Percentiles rank a stretch among this genome's conserved stretches.
Conservation (phyloP, 2,888 invertebrate species). For the Paralinhomoeus sp. region DNA sequence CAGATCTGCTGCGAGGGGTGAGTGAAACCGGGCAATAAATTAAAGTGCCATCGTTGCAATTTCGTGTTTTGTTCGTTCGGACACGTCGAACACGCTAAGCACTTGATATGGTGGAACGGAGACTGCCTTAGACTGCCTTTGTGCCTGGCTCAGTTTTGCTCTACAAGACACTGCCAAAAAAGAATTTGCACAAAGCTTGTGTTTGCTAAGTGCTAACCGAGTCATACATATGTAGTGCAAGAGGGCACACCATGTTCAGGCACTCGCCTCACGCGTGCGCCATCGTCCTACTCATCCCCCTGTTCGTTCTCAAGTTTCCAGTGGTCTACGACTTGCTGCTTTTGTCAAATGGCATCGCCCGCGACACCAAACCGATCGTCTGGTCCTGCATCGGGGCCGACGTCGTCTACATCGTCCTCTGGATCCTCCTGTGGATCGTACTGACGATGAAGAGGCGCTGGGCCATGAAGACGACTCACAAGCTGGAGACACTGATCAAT, state of each 20-base stretch:
- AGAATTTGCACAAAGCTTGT: no score
- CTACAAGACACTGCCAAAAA: no score
- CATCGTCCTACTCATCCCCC: slow-evolving; percentile 47
- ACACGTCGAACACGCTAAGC: no score
- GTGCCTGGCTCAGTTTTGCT: no score
- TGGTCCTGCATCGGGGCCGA: slow-evolving; percentile 38
- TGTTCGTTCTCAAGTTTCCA: slow-evolving; percentile 54
- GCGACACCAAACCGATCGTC: slow-evolving; percentile 24
- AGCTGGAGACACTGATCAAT: no score
- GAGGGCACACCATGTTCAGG: no score
- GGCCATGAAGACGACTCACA: slow-evolving; percentile 27
- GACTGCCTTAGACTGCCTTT: no score
- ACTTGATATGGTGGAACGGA: no score
- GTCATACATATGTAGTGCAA: no score
- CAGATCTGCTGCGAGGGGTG: slow-evolving; percentile 6
- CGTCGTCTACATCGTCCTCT: slow-evolving; percentile 51
- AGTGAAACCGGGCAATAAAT: slow-evolving; percentile 12
- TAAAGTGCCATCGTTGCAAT: no score
- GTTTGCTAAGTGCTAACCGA: no score
- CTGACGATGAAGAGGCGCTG: slow-evolving; percentile 53
- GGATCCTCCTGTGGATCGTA: slow-evolving; percentile 62
- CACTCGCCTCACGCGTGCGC: slow-evolving; percentile 63
- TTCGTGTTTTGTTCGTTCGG: no score
- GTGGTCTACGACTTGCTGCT: slow-evolving; percentile 59
- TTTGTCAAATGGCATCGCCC: slow-evolving; percentile 32